These are phyloP conservation scores for Stenopsyche tienmushanensis DNA, from an alignment of 1,140 invertebrate genomes.

Conservation along the genomic window DNA sequence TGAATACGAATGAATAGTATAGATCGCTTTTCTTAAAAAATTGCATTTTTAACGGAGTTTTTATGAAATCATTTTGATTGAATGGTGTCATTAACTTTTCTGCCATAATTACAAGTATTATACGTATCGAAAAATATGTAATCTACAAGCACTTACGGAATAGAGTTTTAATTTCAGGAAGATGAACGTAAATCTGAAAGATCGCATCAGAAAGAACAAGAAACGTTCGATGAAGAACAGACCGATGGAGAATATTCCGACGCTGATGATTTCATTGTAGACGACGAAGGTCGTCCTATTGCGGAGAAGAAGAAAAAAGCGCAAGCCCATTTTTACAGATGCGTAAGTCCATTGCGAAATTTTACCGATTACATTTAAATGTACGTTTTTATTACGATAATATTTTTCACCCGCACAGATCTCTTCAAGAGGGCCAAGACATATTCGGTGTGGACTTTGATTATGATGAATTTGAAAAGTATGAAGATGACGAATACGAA, in stretches of 20 bases:
- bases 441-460: constrained; percentile 99
- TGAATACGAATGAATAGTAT: too few relatives aligned
- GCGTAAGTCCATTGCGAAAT: constrained; percentile 62
- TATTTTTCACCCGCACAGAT: constrained; percentile 57
- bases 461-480: constrained; percentile 92
- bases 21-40: too few relatives aligned
- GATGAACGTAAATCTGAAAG: constrained; percentile 74
- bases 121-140: too few relatives aligned
- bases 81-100: too few relatives aligned
- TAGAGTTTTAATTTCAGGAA: constrained; percentile 61
- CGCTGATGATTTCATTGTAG: constrained; percentile 96
- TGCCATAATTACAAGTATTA: too few relatives aligned
- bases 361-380: neutral
- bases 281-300: constrained; percentile 92
- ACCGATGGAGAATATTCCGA: constrained; percentile 81
- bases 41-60: too few relatives aligned
- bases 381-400: neutral
- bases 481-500: constrained; percentile 85
- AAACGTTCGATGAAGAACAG: constrained; percentile 73
- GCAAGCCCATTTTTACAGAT: constrained; percentile 88
- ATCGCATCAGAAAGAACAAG: constrained; percentile 58
- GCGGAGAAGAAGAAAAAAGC: constrained; percentile 83
- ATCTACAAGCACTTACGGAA: too few relatives aligned
- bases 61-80: too few relatives aligned
- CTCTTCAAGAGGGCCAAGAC: constrained; percentile 97